Percentiles rank a stretch among this genome's conserved stretches.
Conservation (phyloP, 2,113 vertebrate genomes). For the Nanger granti region DNA sequence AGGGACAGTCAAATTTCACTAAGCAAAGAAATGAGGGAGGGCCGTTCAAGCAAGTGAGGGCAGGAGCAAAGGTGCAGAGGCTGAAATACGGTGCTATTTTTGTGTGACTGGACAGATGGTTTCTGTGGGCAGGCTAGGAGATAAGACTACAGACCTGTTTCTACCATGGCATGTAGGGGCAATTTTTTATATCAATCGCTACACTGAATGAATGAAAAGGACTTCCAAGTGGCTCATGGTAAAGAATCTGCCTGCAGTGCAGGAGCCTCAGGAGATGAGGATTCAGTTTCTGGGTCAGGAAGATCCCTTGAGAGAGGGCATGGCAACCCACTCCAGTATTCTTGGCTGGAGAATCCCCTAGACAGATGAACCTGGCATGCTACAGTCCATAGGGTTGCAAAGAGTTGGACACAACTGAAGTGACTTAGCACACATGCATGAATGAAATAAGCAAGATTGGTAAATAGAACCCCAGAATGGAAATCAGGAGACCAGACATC, state of each 20-base stretch:
- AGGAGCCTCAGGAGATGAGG: not conserved
- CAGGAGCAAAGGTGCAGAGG: constrained; percentile 13
- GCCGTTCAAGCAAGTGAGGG: not conserved
- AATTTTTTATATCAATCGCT: not conserved
- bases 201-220: not conserved
- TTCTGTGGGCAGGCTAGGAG: not conserved
- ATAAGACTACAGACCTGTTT: not conserved
- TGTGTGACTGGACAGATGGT: constrained; percentile 46
- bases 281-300: not conserved
- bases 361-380: not conserved
- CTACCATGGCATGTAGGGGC: not conserved
- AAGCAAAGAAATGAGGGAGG: not conserved
- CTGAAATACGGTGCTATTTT: constrained; percentile 2
- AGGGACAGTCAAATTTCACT: constrained; percentile 36
- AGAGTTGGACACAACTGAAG: not conserved
- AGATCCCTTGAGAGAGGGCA: not conserved
- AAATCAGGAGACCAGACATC: not conserved
- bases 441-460: not conserved
- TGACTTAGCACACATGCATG: not conserved
- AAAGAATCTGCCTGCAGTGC: not conserved
- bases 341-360: not conserved
- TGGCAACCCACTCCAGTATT: not conserved
- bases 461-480: not conserved
- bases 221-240: fast-evolving
- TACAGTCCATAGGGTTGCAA: not conserved